Percentiles rank a stretch among this genome's conserved stretches.
phyloP scores from a whole-genome alignment of 2,888 invertebrate genomes.

The Allophyes oxyacanthae region DNA sequence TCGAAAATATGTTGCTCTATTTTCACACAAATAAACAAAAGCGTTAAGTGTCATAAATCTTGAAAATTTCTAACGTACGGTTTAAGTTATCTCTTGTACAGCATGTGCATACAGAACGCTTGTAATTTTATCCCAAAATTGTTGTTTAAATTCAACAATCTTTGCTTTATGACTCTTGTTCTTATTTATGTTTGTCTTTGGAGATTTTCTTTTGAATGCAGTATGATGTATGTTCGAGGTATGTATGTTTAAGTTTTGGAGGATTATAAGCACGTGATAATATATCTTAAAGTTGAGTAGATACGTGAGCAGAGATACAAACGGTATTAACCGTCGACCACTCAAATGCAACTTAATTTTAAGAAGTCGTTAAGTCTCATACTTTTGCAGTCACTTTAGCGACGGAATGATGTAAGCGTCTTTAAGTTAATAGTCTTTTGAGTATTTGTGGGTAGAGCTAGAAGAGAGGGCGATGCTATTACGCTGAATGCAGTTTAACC shows the following conservation, averaged over 20 bases:
- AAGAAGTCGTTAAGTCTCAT: too few relatives aligned
- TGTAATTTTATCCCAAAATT: conserved; percentile 44
- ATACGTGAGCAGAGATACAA: not conserved
- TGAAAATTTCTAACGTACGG: conserved; percentile 39
- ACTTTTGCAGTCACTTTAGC: too few relatives aligned
- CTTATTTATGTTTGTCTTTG: conserved; percentile 24
- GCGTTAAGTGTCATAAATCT: conserved; percentile 41
- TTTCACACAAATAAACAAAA: conserved; percentile 39
- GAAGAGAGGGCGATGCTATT: too few relatives aligned
- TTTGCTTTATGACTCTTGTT: conserved; percentile 48
- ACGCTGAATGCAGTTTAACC: too few relatives aligned
- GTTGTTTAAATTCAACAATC: conserved; percentile 37
- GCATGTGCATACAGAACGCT: conserved; percentile 37
- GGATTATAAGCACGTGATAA: not conserved
- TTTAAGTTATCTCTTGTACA: conserved; percentile 36
- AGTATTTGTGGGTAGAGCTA: too few relatives aligned
- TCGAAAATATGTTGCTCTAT: conserved; percentile 13
- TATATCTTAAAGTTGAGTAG: not conserved
- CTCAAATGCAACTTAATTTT: too few relatives aligned
- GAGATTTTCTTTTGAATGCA: conserved; percentile 11
- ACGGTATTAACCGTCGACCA: not conserved
- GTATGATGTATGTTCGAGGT: not conserved
- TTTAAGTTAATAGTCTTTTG: too few relatives aligned
- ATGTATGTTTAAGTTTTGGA: not conserved
- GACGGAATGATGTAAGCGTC: too few relatives aligned